These are phyloP conservation scores for Cyprinus carpio DNA, from an alignment of 2,113 vertebrate species.

Conservation along the genomic window DNA sequence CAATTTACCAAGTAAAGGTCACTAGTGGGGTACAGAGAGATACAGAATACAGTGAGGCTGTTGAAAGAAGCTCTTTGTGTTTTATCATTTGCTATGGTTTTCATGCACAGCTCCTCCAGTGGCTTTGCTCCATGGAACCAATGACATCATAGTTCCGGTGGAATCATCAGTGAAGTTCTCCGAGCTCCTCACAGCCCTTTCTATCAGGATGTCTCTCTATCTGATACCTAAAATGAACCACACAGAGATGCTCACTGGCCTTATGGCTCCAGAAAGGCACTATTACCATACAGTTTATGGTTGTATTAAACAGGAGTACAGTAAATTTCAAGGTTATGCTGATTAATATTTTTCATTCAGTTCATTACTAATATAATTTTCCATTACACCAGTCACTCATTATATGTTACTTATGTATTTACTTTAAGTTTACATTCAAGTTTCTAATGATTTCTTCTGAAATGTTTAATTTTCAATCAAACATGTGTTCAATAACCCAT, in stretches of 20 bases:
- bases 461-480: background rate
- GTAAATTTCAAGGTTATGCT: constrained; percentile 50
- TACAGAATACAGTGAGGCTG: background rate
- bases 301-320: constrained; percentile 71
- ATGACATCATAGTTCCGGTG: constrained; percentile 69
- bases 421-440: background rate
- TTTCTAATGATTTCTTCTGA: background rate
- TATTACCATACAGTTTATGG: constrained; percentile 70
- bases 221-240: constrained; percentile 70
- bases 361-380: background rate
- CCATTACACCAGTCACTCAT: background rate
- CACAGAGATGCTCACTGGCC: constrained; percentile 70
- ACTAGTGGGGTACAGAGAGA: background rate
- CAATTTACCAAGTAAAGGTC: background rate
- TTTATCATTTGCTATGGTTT: constrained; percentile 20
- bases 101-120: constrained; percentile 70
- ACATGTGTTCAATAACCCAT: background rate
- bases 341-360: constrained; percentile 25
- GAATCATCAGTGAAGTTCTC: constrained; percentile 70
- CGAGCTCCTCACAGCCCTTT: constrained; percentile 66
- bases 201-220: constrained; percentile 67
- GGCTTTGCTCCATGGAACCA: constrained; percentile 71
- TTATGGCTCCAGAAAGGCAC: constrained; percentile 71
- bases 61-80: background rate
- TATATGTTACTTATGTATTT: background rate